A percentile compares a stretch with the other conserved stretches of the same genome.
Conservation (phyloP, 2,113 vertebrate genomes). For the Centrocercus urophasianus region DNA sequence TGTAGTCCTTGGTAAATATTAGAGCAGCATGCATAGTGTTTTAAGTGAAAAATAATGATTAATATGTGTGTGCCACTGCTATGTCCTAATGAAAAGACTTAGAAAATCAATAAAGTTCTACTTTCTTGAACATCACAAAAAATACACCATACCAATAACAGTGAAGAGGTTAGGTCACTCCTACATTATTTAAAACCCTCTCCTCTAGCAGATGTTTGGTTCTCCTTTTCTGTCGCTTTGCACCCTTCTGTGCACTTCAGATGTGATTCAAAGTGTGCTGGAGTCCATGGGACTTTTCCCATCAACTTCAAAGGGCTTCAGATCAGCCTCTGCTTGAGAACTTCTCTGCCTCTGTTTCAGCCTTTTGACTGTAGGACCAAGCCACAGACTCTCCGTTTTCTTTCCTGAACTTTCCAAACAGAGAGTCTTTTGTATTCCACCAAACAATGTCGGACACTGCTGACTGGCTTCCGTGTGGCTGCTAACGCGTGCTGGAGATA, state of each 20-base stretch:
- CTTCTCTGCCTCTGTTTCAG: constrained; percentile 21
- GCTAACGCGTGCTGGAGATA: constrained; percentile 76
- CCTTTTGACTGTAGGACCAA: constrained; percentile 61
- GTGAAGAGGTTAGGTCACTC: not conserved
- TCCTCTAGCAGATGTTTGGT: not conserved
- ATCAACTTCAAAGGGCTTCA: constrained; percentile 41
- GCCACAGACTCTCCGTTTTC: constrained; percentile 73
- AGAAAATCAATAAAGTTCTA: not conserved
- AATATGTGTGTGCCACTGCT: not conserved
- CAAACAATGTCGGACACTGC: constrained; percentile 87
- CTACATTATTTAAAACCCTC: not conserved
- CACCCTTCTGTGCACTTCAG: not conserved
- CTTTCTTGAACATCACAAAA: not conserved
- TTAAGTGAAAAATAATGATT: not conserved
- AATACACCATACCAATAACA: not conserved
- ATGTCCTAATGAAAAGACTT: not conserved
- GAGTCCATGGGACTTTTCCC: constrained; percentile 1
- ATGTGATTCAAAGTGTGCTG: not conserved
- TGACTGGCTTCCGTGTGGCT: constrained; percentile 74
- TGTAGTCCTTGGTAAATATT: not conserved
- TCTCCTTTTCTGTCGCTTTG: not conserved
- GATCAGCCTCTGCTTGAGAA: constrained; percentile 52
- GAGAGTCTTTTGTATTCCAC: constrained; percentile 85
- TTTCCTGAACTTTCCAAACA: constrained; percentile 82
- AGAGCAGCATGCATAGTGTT: not conserved